A percentile compares a stretch with the other conserved stretches of the same genome.
phyloP scores from a whole-genome alignment of 2,888 invertebrate genomes.

The Plagiodera versicolora region DNA sequence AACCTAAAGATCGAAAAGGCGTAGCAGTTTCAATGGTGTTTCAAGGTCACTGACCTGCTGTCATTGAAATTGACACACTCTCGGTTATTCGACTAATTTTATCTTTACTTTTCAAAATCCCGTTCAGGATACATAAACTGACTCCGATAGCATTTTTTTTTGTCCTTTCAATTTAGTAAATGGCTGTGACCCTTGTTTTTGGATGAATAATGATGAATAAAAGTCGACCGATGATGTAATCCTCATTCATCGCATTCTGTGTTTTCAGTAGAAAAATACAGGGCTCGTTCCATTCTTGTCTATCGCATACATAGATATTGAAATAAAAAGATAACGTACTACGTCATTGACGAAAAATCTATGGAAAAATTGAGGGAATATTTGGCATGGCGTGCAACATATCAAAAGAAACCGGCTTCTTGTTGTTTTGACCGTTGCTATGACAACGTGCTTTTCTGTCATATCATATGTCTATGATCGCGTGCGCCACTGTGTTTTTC shows the following conservation, averaged over 20 bases:
- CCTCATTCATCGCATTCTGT: background rate
- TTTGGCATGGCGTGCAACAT: no score
- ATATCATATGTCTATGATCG: no score
- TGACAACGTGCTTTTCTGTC: no score
- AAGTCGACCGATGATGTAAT: background rate
- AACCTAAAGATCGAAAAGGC: background rate
- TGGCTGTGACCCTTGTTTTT: background rate
- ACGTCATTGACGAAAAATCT: no score
- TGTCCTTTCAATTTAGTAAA: background rate
- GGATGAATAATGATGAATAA: background rate
- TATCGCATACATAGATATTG: no score
- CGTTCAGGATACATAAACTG: background rate
- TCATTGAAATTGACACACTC: background rate
- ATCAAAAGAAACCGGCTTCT: no score
- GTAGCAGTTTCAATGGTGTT: no score
- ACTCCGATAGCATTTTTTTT: no score
- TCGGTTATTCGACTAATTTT: background rate
- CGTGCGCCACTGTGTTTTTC: constrained; percentile 14
- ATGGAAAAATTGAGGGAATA: no score
- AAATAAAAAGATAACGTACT: no score
- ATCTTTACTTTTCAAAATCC: background rate
- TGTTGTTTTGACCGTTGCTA: no score
- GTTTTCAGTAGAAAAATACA: background rate
- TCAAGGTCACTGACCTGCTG: background rate
- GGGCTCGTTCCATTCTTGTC: no score